Conservation (phyloP, 2,888 invertebrate genomes). For the Coelinius sp. region DNA sequence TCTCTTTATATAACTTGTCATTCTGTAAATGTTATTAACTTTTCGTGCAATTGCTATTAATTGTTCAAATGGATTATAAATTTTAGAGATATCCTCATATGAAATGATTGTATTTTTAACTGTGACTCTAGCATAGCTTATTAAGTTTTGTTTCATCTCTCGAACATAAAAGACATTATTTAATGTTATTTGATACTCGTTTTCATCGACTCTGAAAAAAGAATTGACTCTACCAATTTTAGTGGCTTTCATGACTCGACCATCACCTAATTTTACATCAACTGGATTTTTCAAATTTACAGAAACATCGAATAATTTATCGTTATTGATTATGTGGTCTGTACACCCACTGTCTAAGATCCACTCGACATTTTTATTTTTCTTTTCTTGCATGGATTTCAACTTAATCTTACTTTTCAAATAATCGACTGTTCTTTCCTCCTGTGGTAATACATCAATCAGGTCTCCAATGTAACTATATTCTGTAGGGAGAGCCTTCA, state of each 20-base stretch:
- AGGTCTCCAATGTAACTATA: constrained; percentile 52
- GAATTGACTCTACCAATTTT: neutral
- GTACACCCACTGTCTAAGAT: neutral
- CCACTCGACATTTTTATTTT: neutral
- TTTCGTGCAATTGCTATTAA: too few relatives aligned
- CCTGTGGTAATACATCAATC: constrained; percentile 45
- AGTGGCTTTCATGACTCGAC: neutral
- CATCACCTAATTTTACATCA: neutral
- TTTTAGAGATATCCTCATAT: neutral
- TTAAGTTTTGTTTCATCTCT: neutral
- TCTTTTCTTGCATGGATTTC: neutral
- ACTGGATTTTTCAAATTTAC: neutral
- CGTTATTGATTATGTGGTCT: neutral
- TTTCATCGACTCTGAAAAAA: neutral
- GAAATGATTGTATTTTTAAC: neutral
- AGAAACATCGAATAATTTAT: neutral
- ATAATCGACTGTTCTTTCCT: constrained; percentile 49
- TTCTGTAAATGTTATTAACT: too few relatives aligned
- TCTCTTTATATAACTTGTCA: too few relatives aligned
- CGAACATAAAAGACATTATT: neutral
- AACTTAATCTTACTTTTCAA: constrained; percentile 49
- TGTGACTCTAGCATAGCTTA: neutral
- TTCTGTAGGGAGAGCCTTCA: constrained; percentile 48
- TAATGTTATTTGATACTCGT: neutral
- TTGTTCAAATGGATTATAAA: neutral